These are phyloP conservation scores for Coendou prehensilis DNA, from an alignment of 2,797 vertebrate genomes.

Conservation along the genomic window DNA sequence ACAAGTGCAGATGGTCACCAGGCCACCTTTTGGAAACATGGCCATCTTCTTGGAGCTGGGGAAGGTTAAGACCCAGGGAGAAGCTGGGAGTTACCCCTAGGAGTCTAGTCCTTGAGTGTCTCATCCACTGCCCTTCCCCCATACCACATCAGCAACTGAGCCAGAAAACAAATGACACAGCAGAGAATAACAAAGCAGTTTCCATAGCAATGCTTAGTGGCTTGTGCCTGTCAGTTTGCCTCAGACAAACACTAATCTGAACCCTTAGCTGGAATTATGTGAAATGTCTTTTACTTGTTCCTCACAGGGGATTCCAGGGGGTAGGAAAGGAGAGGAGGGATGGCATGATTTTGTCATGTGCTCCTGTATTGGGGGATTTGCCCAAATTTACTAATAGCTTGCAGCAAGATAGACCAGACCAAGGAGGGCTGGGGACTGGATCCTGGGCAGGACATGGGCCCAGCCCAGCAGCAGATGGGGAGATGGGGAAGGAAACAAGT, in stretches of 20 bases:
- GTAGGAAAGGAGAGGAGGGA: neutral
- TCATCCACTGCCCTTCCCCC: conserved; percentile 25
- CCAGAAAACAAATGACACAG: conserved; percentile 72
- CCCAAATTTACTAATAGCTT: neutral
- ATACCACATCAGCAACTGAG: neutral
- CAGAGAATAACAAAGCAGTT: conserved; percentile 69
- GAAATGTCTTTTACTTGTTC: conserved; percentile 33
- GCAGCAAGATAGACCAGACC: neutral
- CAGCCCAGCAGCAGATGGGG: neutral
- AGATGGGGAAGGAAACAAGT: neutral
- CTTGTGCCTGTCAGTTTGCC: conserved; percentile 54
- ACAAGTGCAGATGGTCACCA: neutral
- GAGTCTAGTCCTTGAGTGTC: neutral
- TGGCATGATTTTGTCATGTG: neutral
- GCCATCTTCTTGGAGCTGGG: neutral
- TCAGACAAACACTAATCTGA: conserved; percentile 46
- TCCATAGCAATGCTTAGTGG: conserved; percentile 70
- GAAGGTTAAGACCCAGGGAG: neutral
- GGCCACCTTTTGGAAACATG: neutral
- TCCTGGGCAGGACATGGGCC: neutral
- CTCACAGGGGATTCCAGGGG: neutral
- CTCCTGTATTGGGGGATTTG: neutral
- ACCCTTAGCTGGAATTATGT: neutral
- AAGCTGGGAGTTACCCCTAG: neutral
- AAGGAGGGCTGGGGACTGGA: neutral